Percentiles rank a stretch among this genome's conserved stretches.
Conservation (phyloP, 2,888 invertebrate species). For the Baronia brevicornis region DNA sequence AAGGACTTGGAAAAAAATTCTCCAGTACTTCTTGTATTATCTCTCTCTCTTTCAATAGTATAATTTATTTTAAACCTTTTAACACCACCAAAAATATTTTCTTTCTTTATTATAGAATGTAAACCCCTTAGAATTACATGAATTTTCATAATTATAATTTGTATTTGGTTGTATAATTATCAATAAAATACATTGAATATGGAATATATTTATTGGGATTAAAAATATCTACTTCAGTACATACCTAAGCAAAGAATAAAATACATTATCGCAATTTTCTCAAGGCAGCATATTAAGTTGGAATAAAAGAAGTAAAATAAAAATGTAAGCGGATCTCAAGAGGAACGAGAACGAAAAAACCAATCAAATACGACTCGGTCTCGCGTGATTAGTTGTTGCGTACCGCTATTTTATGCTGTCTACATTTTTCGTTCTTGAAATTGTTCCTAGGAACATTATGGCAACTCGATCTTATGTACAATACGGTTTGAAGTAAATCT, state of each 20-base stretch:
- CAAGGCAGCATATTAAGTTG: slow-evolving; percentile 64
- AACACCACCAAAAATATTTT: too few relatives aligned
- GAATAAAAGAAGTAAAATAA: slow-evolving; percentile 61
- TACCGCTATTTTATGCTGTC: slow-evolving; percentile 15
- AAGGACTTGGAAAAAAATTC: too few relatives aligned
- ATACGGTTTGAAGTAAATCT: slow-evolving; percentile 2
- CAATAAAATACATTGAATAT: slow-evolving; percentile 1
- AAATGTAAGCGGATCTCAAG: slow-evolving; percentile 54
- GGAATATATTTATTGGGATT: too few relatives aligned
- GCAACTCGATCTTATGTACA: slow-evolving; percentile 3
- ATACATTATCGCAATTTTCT: slow-evolving; percentile 55
- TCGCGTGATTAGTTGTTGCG: slow-evolving; percentile 24
- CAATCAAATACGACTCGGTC: slow-evolving; percentile 30
- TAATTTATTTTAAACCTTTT: too few relatives aligned
- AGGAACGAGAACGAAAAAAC: slow-evolving; percentile 42
- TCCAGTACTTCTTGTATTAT: too few relatives aligned
- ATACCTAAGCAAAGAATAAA: too few relatives aligned
- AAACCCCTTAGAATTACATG: too few relatives aligned
- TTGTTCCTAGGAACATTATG: slow-evolving; percentile 11
- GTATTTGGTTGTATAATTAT: slow-evolving; percentile 2
- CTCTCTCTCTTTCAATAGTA: too few relatives aligned
- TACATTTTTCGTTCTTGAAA: slow-evolving; percentile 17
- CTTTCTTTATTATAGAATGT: too few relatives aligned
- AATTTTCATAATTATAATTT: too few relatives aligned
- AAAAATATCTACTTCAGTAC: too few relatives aligned